These are phyloP conservation scores for Ursus arctos DNA, from an alignment of 2,113 vertebrate genomes.

Conservation along the genomic window DNA sequence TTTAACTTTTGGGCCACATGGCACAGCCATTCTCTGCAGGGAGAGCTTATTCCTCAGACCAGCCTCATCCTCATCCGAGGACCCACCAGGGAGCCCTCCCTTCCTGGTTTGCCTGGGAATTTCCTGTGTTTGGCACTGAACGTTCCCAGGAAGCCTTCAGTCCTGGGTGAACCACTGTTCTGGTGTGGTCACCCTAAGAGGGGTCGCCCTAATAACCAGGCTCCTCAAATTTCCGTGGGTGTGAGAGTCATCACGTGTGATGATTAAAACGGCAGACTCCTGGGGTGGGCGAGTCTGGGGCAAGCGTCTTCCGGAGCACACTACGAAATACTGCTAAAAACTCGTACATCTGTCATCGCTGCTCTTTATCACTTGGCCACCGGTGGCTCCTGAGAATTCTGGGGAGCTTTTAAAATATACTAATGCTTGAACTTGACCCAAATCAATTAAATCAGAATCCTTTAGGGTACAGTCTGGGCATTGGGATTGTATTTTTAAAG, in stretches of 20 bases:
- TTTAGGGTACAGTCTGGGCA: background rate
- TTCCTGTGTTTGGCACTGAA: background rate
- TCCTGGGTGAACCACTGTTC: background rate
- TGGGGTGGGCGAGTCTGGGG: background rate
- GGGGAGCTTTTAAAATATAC: background rate
- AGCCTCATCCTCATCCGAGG: background rate
- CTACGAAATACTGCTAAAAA: background rate
- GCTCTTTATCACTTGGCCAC: background rate
- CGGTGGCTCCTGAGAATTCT: background rate
- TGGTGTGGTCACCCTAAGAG: background rate
- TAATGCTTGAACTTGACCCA: background rate
- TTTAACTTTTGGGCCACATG: background rate
- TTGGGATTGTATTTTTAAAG: background rate
- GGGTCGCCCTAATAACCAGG: background rate
- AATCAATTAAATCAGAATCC: background rate
- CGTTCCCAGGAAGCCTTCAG: background rate
- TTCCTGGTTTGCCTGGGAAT: background rate
- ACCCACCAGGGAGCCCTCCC: background rate
- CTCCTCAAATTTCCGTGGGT: background rate
- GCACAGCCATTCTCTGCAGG: background rate
- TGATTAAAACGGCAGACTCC: background rate
- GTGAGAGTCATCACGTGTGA: background rate
- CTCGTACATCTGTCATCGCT: background rate
- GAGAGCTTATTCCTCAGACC: slow-evolving; percentile 12
- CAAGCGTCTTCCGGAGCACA: background rate